Base-by-base conservation (phyloP, 2,113 vertebrate species). In the Pygoscelis adeliae region DNA sequence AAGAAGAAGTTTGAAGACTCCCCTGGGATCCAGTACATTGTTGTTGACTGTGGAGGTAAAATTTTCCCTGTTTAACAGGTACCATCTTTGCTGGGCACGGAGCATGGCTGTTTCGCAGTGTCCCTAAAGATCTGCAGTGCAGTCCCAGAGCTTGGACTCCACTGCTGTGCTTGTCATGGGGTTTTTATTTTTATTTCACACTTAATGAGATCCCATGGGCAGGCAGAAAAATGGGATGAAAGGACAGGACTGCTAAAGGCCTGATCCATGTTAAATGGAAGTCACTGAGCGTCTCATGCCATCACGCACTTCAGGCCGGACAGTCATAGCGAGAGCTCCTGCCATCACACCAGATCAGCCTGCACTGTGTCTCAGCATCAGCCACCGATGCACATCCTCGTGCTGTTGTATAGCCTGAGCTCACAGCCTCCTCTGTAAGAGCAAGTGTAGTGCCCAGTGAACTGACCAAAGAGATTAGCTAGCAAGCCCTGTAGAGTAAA, bases 11-110 rank as follows among this genome's bases (percentile, higher is more conserved):
- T 97, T 38, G 72, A 97, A 73, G 80, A 95, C 30, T 47, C 74
- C 14, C 89, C 96, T 49, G 97, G 98, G 52, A 93, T 92, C 46
- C 95, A 95, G 53, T 98, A 97, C 62, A 40, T 98, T 44, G 96
- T 97, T 3, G 84, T 96, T 19, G 96, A 98, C 58, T 98, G 97
- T 93, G 97, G 97, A 97, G 96, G 97, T 98, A 95, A 85, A 65
- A 6, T 71, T 80, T 61, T 52, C n/a, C 23, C n/a, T n/a, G 14
- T 38, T 89, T 70, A 83, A 83, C 49, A 32, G 58, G 36, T 74
- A 47, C 26, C 23, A 11, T 49, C 55, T 93, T 70, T 74, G 61
- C 70, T 74, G 34, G 17, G 15, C 0, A 0, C 11, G 9, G n/a
- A 50, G 15, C 21, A 15, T 17, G 34, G 13, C 36, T 53, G 11